phyloP scores from a whole-genome alignment of 2,888 invertebrate genomes.

The Leucophenga maculata region DNA sequence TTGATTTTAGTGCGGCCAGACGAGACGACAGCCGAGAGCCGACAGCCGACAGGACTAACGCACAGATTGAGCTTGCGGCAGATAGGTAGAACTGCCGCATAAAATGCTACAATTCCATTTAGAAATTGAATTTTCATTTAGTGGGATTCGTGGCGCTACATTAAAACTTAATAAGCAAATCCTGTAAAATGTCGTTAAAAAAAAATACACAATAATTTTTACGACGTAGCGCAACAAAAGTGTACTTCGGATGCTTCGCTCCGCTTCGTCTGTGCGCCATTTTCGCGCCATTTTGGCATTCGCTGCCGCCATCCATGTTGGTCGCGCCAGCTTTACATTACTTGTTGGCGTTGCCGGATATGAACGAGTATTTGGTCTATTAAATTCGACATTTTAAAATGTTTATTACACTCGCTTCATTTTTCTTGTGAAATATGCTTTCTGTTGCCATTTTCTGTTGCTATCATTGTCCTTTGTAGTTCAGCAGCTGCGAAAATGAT shows the following conservation, averaged over 20 bases:
- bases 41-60: too few species aligned
- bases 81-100: background rate
- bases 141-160: slow-evolving; percentile 48
- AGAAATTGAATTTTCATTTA: slow-evolving; percentile 63
- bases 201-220: background rate
- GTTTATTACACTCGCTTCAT: slow-evolving; percentile 59
- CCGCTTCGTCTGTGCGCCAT: slow-evolving; percentile 31
- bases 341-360: slow-evolving; percentile 28
- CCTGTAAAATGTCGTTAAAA: slow-evolving; percentile 36
- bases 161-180: slow-evolving; percentile 65
- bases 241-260: too few species aligned
- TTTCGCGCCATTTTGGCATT: background rate
- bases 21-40: too few species aligned
- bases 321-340: slow-evolving; percentile 26
- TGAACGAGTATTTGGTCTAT: slow-evolving; percentile 47
- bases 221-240: slow-evolving; percentile 29
- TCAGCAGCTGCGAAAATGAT: background rate
- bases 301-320: background rate
- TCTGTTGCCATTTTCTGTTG: background rate
- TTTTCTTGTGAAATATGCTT: slow-evolving; percentile 45
- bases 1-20: background rate
- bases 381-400: slow-evolving; percentile 62
- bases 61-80: background rate
- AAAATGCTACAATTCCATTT: slow-evolving; percentile 47
- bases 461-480: background rate